Base-by-base conservation (phyloP, 2,113 vertebrate species). In the Sorex araneus region DNA sequence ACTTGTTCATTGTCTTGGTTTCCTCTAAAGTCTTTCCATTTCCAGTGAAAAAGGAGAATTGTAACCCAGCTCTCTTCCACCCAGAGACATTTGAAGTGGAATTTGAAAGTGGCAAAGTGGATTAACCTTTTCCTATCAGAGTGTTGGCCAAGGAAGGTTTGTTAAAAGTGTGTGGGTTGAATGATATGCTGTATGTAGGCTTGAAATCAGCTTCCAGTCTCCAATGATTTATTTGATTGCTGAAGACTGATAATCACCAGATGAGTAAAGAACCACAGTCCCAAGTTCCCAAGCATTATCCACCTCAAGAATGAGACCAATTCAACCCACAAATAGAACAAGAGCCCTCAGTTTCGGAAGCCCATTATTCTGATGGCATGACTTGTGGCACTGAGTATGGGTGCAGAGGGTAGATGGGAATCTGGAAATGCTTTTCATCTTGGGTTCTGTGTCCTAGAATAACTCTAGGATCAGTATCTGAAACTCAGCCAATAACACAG, bases 21-120 rank as follows among this genome's bases (percentile, higher is more conserved):
- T 93, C 71, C 76, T 92, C 54, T 78, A 67, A 92, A 84, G 47
- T 86, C 69, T 95, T 94, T 89, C 89, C 84, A 78, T 93, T 91
- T 92, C 76, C 93, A 67, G 50, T 47, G 63, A 92, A 90, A 94
- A 93, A 40, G 70, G 87, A 43, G 57, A 90, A 84, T 89, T 90
- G 57, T 87, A 85, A 79, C 34, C 75, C 5, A 1, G 30, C 25
- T 63, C 30, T 90, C 50, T 30, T 95, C 0, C 0, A 21, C 32
- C 75, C 47, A 47, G 43, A 90, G 85, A 94, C 87, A 64, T 89
- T n/a, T 81, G 50, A 63, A 87, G 84, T 71, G 34, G 80, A 79
- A 78, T 66, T 64, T 69, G 70, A 67, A 95, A 77, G 63, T 36
- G 64, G 47, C 16, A 70, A 36, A 83, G 36, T 63, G 79, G 84